These are phyloP conservation scores for Xanthia togata DNA, from an alignment of 2,888 invertebrate species.

Conservation along the genomic window DNA sequence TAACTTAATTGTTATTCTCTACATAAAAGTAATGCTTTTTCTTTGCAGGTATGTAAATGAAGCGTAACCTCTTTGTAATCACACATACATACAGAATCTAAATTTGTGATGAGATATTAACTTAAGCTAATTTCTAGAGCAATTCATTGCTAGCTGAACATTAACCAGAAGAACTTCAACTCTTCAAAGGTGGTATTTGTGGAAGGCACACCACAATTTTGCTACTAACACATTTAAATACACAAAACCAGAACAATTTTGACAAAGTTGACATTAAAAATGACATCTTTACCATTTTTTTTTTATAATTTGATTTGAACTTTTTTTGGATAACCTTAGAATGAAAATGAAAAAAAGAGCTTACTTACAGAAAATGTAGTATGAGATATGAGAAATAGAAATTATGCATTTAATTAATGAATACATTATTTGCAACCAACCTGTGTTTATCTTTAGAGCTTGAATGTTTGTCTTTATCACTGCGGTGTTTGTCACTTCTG, in stretches of 20 bases:
- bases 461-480: slow-evolving; percentile 86
- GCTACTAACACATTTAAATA: neutral
- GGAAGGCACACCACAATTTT: slow-evolving; percentile 17
- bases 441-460: slow-evolving; percentile 91
- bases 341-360: neutral
- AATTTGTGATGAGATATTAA: slow-evolving; percentile 19
- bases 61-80: slow-evolving; percentile 8
- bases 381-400: slow-evolving; percentile 7
- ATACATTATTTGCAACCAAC: slow-evolving; percentile 68
- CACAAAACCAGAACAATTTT: slow-evolving; percentile 34
- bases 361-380: neutral
- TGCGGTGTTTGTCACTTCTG: slow-evolving; percentile 84
- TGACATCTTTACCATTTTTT: slow-evolving; percentile 33
- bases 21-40: neutral
- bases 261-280: slow-evolving; percentile 45
- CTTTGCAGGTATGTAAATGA: slow-evolving; percentile 1
- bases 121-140: slow-evolving; percentile 11
- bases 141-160: slow-evolving; percentile 6
- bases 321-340: neutral
- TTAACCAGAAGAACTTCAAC: slow-evolving; percentile 16
- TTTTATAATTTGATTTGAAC: slow-evolving; percentile 7
- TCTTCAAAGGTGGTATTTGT: neutral
- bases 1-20: neutral
- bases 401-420: slow-evolving; percentile 8
- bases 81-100: slow-evolving; percentile 11